Percentiles rank a stretch among this genome's conserved stretches.
Conservation (phyloP, 2,113 vertebrate genomes). For the Passer montanus region DNA sequence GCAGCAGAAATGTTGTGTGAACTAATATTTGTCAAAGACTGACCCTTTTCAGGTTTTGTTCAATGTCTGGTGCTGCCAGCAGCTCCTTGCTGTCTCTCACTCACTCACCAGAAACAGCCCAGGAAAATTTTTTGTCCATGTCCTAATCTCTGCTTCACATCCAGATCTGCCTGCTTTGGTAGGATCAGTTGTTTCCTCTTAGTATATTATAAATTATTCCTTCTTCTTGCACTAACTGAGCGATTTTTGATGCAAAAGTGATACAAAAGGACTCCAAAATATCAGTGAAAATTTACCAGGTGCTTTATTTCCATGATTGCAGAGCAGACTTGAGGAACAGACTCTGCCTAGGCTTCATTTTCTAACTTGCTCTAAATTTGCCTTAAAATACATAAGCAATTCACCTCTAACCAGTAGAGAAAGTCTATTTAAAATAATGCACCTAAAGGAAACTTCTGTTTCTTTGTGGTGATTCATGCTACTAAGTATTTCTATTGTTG, state of each 20-base stretch:
- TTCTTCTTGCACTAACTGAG: background rate
- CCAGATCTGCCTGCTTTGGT: background rate
- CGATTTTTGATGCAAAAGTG: background rate
- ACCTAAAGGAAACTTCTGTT: background rate
- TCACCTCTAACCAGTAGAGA: background rate
- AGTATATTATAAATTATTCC: background rate
- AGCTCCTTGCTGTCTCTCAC: background rate
- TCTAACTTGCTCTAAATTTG: background rate
- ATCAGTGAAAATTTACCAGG: background rate
- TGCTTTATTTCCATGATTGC: background rate
- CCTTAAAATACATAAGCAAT: background rate
- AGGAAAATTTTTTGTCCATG: background rate
- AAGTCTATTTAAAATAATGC: background rate
- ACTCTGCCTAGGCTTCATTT: background rate
- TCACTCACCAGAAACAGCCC: background rate
- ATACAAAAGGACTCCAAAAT: background rate
- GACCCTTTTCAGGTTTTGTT: background rate
- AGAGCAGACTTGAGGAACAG: background rate
- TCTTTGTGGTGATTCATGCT: slow-evolving; percentile 11
- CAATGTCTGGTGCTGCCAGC: background rate
- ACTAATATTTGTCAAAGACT: background rate
- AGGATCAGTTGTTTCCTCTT: background rate
- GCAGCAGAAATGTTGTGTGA: background rate
- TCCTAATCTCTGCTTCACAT: background rate
- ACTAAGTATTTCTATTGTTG: slow-evolving; percentile 1